Evolutionary conservation across 1,140 invertebrate species (phyloP), one percentile per base, ranked within the genome.

Genomic region (Eupristina koningsbergeri): DNA sequence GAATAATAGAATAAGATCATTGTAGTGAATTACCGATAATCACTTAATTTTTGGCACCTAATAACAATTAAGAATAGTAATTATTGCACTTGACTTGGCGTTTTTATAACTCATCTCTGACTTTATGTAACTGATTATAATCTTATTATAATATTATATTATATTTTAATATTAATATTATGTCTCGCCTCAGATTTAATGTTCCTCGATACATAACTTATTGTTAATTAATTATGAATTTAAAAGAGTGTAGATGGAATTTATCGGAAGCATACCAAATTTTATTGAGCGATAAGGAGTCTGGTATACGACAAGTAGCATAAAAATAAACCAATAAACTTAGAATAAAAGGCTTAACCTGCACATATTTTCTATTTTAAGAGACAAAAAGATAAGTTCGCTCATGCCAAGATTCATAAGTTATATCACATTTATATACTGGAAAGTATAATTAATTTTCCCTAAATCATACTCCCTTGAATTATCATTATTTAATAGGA

Each of bases 341-440:
- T n/a, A n/a, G n/a, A n/a, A n/a, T n/a, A n/a, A n/a, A n/a, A n/a
- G n/a, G n/a, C n/a, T n/a, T n/a, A n/a, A n/a, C n/a, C n/a, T n/a
- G n/a, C n/a, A n/a, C n/a, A n/a, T n/a, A n/a, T n/a, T n/a, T n/a
- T 71, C 67, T 41, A 69, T 69, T 69, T 69, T 36, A 29, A 69
- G 34, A 39, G 17, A 6, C 31, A 69, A 69, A 39, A 69, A 69
- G 36, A 41, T 36, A 26, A 41, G 67, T 36, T 41, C 1, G n/a
- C 19, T 8, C 26, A 15, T 11, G n/a, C 41, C 67, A 19, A 39
- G 36, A 71, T 71, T 22, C 19, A 19, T 41, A 17, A n/a, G n/a
- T n/a, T n/a, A n/a, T n/a, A n/a, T n/a, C n/a, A n/a, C n/a, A n/a
- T n/a, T n/a, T n/a, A n/a, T n/a, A n/a, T n/a, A n/a, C n/a, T n/a